Evolutionary conservation across 2,888 invertebrate species (phyloP).

Genomic region (Ornithoptera alexandrae): DNA sequence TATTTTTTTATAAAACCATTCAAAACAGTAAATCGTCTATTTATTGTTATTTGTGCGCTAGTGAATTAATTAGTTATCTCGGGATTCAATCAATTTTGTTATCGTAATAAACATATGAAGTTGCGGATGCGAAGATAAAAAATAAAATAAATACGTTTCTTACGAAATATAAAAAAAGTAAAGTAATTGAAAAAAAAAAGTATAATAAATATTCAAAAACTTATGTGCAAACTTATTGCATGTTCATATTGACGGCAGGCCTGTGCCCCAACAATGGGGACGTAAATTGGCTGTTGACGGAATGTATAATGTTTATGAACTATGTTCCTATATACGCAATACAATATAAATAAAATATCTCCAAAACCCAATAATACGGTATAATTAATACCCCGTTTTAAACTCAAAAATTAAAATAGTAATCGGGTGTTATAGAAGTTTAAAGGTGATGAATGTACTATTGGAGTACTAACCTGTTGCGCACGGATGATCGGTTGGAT

Average conservation of each 20-base stretch:
- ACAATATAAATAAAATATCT: neutral
- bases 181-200: neutral
- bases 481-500: slow-evolving; percentile 64
- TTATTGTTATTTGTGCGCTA: slow-evolving; percentile 23
- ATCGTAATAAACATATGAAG: no score
- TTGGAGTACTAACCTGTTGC: slow-evolving; percentile 68
- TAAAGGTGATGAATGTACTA: neutral
- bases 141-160: neutral
- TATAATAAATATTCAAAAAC: neutral
- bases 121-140: neutral
- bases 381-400: neutral
- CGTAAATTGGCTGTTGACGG: no score
- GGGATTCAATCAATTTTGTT: slow-evolving; percentile 10
- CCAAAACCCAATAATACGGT: neutral
- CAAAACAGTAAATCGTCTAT: slow-evolving; percentile 17
- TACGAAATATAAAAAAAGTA: neutral
- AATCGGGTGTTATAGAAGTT: neutral
- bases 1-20: slow-evolving; percentile 9
- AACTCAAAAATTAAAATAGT: neutral
- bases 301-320: neutral
- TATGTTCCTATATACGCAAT: neutral
- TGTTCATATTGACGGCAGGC: neutral
- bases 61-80: slow-evolving; percentile 19
- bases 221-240: neutral
- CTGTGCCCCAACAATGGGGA: no score